These are phyloP conservation scores for Paraplagusia blochii DNA, from an alignment of 2,113 vertebrate genomes.

Conservation along the genomic window DNA sequence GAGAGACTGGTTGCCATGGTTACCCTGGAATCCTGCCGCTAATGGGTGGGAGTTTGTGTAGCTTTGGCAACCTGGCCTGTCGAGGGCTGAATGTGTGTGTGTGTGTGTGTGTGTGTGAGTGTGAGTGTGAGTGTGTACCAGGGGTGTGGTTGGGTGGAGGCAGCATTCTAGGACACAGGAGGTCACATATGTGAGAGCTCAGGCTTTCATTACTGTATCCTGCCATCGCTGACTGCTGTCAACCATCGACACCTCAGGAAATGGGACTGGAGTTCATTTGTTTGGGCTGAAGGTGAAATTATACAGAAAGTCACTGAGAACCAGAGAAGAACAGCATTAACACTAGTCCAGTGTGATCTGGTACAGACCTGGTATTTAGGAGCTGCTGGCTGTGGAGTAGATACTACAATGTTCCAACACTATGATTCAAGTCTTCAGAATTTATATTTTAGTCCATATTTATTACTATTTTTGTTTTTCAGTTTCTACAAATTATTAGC, in stretches of 20 bases:
- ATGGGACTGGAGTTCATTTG: too few relatives aligned
- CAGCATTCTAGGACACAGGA: slow-evolving; percentile 72
- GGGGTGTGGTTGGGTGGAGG: slow-evolving; percentile 75
- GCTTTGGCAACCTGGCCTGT: slow-evolving; percentile 80
- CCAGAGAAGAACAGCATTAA: too few relatives aligned
- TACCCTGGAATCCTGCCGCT: slow-evolving; percentile 90
- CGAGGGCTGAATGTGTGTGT: slow-evolving; percentile 76
- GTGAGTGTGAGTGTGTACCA: slow-evolving; percentile 38
- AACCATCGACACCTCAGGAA: slow-evolving; percentile 3
- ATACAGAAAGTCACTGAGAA: too few relatives aligned
- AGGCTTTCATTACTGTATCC: slow-evolving; percentile 44
- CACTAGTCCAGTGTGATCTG: too few relatives aligned
- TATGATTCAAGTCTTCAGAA: too few relatives aligned
- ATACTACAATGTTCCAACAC: too few relatives aligned
- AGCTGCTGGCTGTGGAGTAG: too few relatives aligned
- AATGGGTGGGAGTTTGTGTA: slow-evolving; percentile 87
- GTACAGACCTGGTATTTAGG: too few relatives aligned
- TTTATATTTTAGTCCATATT: too few relatives aligned
- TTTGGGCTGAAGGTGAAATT: too few relatives aligned
- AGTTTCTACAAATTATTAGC: too few relatives aligned
- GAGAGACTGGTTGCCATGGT: slow-evolving; percentile 95
- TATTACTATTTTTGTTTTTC: too few relatives aligned
- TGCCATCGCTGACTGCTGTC: slow-evolving; percentile 16
- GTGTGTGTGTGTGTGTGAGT: slow-evolving; percentile 40
- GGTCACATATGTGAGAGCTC: slow-evolving; percentile 72